Evolutionary conservation across 2,888 invertebrate genomes (phyloP).

Genomic region (Nemotelus nigrinus): DNA sequence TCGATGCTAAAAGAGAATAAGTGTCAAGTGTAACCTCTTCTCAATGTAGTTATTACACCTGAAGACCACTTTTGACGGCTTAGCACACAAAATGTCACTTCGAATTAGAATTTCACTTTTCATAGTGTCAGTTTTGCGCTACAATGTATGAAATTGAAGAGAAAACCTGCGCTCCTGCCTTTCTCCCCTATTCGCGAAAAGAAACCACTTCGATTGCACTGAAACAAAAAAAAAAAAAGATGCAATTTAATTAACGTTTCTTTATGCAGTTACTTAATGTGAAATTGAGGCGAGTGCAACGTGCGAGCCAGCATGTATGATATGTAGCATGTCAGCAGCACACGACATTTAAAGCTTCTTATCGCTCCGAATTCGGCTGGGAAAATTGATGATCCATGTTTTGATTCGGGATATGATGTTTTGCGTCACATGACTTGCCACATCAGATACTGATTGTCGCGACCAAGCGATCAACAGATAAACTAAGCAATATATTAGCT

Average conservation of each 20-base stretch:
- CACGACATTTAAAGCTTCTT: conserved; percentile 41
- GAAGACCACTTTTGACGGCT: too few relatives aligned
- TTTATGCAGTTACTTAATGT: conserved; percentile 38
- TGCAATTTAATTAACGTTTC: conserved; percentile 37
- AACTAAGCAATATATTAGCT: conserved; percentile 7
- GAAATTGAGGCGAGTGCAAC: conserved; percentile 35
- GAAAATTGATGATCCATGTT: conserved; percentile 31
- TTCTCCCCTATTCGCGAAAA: neutral
- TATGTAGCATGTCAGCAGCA: conserved; percentile 34
- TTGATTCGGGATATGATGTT: conserved; percentile 23
- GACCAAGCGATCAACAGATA: conserved; percentile 19
- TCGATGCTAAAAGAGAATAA: too few relatives aligned
- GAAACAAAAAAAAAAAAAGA: conserved; percentile 28
- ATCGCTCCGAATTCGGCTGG: conserved; percentile 25
- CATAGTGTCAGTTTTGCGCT: too few relatives aligned
- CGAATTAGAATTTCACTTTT: too few relatives aligned
- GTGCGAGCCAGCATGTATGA: conserved; percentile 20
- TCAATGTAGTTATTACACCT: too few relatives aligned
- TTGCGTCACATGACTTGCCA: conserved; percentile 20
- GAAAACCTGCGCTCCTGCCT: neutral
- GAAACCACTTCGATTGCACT: neutral
- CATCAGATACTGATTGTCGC: neutral
- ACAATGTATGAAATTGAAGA: too few relatives aligned
- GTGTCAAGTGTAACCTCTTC: too few relatives aligned
- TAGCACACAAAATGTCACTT: too few relatives aligned